Conservation (phyloP, 2,888 invertebrate genomes). For the Branchipolynoe longqiensis region DNA sequence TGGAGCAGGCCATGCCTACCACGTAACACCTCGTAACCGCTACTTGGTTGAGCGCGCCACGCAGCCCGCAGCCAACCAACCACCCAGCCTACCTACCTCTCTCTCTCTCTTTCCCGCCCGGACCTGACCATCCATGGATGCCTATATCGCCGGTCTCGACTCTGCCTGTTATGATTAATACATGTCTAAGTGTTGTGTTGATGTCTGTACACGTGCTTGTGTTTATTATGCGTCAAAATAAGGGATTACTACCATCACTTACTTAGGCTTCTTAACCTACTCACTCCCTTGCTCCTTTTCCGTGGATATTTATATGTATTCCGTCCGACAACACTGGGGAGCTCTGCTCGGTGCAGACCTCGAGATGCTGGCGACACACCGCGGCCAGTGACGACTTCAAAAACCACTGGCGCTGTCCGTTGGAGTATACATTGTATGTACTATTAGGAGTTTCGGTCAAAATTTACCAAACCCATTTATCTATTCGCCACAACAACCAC, state of each 20-base stretch:
- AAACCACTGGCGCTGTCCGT: constrained; percentile 8
- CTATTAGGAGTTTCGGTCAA: too few relatives aligned
- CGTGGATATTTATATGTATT: too few relatives aligned
- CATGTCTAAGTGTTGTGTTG: constrained; percentile 30
- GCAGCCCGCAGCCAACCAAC: too few relatives aligned
- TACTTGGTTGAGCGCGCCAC: constrained; percentile 29
- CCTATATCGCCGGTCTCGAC: constrained; percentile 5
- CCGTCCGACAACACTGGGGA: constrained; percentile 11
- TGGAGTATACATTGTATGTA: constrained; percentile 10
- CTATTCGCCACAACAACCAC: not conserved
- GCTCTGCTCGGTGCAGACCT: constrained; percentile 38
- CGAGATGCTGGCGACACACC: constrained; percentile 49
- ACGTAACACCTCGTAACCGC: constrained; percentile 42
- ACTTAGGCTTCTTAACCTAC: not conserved
- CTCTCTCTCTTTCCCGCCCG: constrained; percentile 1
- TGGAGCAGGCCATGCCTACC: not conserved
- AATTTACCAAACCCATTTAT: constrained; percentile 4
- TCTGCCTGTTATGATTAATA: not conserved
- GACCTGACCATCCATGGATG: constrained; percentile 17
- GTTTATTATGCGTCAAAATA: not conserved
- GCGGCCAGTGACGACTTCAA: constrained; percentile 23
- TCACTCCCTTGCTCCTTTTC: not conserved
- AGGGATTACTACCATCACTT: not conserved
- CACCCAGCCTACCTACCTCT: too few relatives aligned
- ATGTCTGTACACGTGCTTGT: constrained; percentile 43